A percentile compares a stretch with the other conserved stretches of the same genome.
Conservation (phyloP, 2,888 invertebrate species). For the Alentia gelatinosa region DNA sequence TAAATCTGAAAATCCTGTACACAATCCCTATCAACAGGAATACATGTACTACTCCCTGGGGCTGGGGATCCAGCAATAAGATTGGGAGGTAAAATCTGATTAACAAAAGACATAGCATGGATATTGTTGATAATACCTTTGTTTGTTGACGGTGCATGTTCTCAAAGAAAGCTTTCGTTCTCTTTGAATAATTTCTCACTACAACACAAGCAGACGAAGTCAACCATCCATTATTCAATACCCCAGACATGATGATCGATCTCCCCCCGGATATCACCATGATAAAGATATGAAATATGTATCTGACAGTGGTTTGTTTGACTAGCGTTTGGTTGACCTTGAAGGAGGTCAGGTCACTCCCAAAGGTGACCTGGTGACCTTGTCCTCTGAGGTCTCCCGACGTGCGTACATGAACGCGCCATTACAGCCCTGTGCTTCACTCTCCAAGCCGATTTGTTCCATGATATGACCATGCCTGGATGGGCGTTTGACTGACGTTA, state of each 20-base stretch:
- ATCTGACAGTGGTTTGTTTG: not conserved
- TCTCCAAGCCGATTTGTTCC: not conserved
- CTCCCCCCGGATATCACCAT: not conserved
- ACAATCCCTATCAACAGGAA: too few relatives aligned
- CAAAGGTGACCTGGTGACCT: not conserved
- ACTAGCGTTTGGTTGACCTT: slow-evolving; percentile 15
- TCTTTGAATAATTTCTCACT: slow-evolving; percentile 1
- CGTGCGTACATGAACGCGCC: not conserved
- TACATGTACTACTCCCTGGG: too few relatives aligned
- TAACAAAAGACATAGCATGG: too few relatives aligned
- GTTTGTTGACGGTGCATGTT: too few relatives aligned
- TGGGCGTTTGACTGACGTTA: not conserved
- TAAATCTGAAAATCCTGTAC: too few relatives aligned
- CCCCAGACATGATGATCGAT: not conserved
- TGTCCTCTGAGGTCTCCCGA: not conserved
- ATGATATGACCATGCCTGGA: not conserved
- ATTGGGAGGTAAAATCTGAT: too few relatives aligned
- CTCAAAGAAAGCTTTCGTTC: too few relatives aligned
- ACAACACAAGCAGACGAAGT: not conserved
- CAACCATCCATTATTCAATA: not conserved
- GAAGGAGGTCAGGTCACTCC: not conserved
- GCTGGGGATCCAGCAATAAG: too few relatives aligned
- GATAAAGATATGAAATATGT: not conserved
- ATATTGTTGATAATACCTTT: too few relatives aligned
- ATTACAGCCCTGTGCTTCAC: not conserved